Evolutionary conservation across 37 sponge, comb jelly and placozoan species (phyloP).

Genomic region (Geodia barretti): DNA sequence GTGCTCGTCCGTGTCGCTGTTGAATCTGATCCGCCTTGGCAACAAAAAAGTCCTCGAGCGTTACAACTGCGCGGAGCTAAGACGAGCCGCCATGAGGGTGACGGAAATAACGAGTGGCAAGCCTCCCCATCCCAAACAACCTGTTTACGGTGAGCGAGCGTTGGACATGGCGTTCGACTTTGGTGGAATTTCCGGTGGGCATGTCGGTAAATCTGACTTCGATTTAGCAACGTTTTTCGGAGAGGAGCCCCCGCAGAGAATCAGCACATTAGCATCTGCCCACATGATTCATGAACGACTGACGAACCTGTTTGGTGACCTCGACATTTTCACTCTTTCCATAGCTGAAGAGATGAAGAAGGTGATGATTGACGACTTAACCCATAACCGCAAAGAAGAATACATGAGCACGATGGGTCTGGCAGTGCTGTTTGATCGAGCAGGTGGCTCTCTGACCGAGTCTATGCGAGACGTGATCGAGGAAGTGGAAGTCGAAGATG

Average conservation of each 20-base stretch:
- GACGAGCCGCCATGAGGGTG: constrained; percentile 72
- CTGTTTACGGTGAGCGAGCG: constrained; percentile 77
- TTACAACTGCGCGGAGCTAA: constrained; percentile 73
- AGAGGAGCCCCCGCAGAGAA: constrained; percentile 52
- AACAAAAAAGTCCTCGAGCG: constrained; percentile 68
- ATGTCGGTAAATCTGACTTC: constrained; percentile 52
- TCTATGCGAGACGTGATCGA: constrained; percentile 62
- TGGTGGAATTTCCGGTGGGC: constrained; percentile 43
- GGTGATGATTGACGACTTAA: constrained; percentile 69
- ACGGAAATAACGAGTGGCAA: constrained; percentile 76
- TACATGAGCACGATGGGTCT: constrained; percentile 81
- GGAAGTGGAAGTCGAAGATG: constrained; percentile 5
- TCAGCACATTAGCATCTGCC: constrained; percentile 73
- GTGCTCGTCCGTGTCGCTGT: constrained; percentile 72
- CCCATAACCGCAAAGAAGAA: constrained; percentile 74
- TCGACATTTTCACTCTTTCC: constrained; percentile 63
- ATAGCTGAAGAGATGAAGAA: constrained; percentile 70
- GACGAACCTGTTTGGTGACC: constrained; percentile 60
- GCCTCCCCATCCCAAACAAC: constrained; percentile 73
- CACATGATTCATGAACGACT: constrained; percentile 73
- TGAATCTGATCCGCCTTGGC: constrained; percentile 85
- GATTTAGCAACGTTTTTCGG: constrained; percentile 85
- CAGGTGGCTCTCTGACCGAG: constrained; percentile 75
- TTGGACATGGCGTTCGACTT: constrained; percentile 76
- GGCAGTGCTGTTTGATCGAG: constrained; percentile 72